Evolutionary conservation across 2,888 invertebrate genomes (phyloP), one percentile per base, ranked within the genome.

Genomic region (Eupithecia pulchellata): DNA sequence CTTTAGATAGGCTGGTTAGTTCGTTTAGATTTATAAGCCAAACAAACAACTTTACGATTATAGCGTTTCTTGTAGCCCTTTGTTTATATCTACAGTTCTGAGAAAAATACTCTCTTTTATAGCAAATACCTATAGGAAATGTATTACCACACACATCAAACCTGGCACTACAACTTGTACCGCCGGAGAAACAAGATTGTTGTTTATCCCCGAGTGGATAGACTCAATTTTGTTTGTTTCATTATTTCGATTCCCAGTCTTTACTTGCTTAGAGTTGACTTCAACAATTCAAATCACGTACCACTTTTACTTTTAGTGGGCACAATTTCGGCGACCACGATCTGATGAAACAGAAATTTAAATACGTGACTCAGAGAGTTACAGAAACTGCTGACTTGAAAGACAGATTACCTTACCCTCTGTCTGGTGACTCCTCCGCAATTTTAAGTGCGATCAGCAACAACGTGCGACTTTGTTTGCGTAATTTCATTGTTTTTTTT

Each of bases 221-320:
- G n/a, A 61, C 32, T 61, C 20, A 20, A 61, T 30, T 61, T 61
- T 61, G 34, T 61, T 61, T 30, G 60, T 32, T 32, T 60, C 20
- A 32, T 57, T 29, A 17, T 29, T 29, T 57, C 29, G 29, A 17
- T 57, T 57, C 6, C 52, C 52, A 57, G 27, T 17, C 57, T 17
- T 29, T 29, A 14, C 57, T 52, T 52, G 17, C 57, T 57, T 29
- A 14, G 8, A 57, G 57, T 57, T 57, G 17, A 3, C 17, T 57
- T 4, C 17, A 57, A 14, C 61, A 61, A 73, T 73, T 73, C 73
- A 34, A 69, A 73, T 64, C 69, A 73, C 73, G 69, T 64, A 58
- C 57, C 69, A 72, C 72, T 72, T 72, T 72, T 68, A 67, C 69
- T 70, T 70, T 69, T 65, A 69, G 73, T 73, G 67, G 57, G 27